Evolutionary conservation across 1,140 invertebrate genomes (phyloP).

Genomic region (Bombus polaris): DNA sequence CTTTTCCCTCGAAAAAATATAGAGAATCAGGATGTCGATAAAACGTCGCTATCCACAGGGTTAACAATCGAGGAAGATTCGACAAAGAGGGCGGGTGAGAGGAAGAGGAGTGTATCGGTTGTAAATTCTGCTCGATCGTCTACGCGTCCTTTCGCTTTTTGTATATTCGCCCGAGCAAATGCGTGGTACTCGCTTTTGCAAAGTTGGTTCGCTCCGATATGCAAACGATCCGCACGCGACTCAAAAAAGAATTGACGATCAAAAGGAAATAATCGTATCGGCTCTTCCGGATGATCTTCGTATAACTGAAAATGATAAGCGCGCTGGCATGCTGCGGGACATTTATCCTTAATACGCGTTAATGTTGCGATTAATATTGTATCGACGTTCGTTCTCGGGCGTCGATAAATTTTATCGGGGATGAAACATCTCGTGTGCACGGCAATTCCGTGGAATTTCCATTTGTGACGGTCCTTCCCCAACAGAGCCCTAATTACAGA

Average conservation of each 20-base stretch:
- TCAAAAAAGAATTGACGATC: background rate
- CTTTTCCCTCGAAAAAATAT: background rate
- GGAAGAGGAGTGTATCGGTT: background rate
- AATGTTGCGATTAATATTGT: conserved; percentile 51
- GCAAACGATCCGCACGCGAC: no score
- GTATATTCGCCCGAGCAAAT: background rate
- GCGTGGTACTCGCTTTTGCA: background rate
- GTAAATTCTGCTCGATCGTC: background rate
- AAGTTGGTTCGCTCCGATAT: background rate
- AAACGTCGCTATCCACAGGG: background rate
- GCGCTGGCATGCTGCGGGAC: background rate
- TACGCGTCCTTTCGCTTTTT: background rate
- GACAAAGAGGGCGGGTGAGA: background rate
- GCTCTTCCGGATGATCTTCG: background rate
- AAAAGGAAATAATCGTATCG: background rate
- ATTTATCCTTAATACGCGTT: conserved; percentile 36
- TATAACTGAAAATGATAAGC: conserved; percentile 8
- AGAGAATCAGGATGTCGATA: background rate
- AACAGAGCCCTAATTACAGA: conserved; percentile 50
- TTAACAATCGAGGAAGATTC: background rate
- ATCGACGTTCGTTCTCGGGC: conserved; percentile 14
- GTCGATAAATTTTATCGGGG: conserved; percentile 46
- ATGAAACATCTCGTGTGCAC: conserved; percentile 8
- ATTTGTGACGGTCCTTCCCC: conserved; percentile 37
- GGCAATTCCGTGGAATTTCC: conserved; percentile 47